phyloP scores from a whole-genome alignment of 2,888 invertebrate genomes.

The Aquatica leii region DNA sequence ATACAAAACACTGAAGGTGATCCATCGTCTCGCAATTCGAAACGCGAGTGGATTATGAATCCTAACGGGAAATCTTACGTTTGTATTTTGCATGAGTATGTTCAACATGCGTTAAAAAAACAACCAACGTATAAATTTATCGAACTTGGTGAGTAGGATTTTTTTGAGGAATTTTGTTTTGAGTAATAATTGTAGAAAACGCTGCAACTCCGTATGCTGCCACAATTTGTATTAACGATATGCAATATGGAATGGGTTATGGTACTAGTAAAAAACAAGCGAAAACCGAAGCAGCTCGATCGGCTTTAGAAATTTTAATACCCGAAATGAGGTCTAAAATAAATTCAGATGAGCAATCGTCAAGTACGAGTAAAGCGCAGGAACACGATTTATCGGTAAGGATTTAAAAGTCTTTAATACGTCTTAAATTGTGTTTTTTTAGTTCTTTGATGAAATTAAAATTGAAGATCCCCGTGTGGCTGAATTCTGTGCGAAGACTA shows the following conservation, averaged over 20 bases:
- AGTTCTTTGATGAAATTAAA: slow-evolving; percentile 92
- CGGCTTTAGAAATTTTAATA: slow-evolving; percentile 89
- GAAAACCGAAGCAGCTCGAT: slow-evolving; percentile 91
- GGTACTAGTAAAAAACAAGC: slow-evolving; percentile 97
- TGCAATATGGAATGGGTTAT: slow-evolving; percentile 93
- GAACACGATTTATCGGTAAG: slow-evolving; percentile 64
- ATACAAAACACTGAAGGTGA: slow-evolving; percentile 64
- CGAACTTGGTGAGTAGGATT: slow-evolving; percentile 78
- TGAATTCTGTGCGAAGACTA: slow-evolving; percentile 95
- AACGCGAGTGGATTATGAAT: slow-evolving; percentile 96
- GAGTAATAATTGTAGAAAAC: slow-evolving; percentile 70
- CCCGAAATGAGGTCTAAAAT: slow-evolving; percentile 90
- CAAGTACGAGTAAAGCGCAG: slow-evolving; percentile 59
- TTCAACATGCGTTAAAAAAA: slow-evolving; percentile 92
- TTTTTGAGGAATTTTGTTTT: no score
- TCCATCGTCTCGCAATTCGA: slow-evolving; percentile 54
- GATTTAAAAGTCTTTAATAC: background rate
- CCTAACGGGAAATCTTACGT: slow-evolving; percentile 96
- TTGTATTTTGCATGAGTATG: slow-evolving; percentile 97
- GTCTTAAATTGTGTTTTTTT: slow-evolving; percentile 33
- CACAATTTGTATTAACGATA: slow-evolving; percentile 89
- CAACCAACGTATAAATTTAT: slow-evolving; percentile 93
- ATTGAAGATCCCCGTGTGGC: slow-evolving; percentile 94
- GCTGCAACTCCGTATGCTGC: slow-evolving; percentile 94
- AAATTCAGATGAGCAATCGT: slow-evolving; percentile 66